These are phyloP conservation scores for Thereva nobilitata DNA, from an alignment of 2,888 invertebrate genomes.

Conservation along the genomic window DNA sequence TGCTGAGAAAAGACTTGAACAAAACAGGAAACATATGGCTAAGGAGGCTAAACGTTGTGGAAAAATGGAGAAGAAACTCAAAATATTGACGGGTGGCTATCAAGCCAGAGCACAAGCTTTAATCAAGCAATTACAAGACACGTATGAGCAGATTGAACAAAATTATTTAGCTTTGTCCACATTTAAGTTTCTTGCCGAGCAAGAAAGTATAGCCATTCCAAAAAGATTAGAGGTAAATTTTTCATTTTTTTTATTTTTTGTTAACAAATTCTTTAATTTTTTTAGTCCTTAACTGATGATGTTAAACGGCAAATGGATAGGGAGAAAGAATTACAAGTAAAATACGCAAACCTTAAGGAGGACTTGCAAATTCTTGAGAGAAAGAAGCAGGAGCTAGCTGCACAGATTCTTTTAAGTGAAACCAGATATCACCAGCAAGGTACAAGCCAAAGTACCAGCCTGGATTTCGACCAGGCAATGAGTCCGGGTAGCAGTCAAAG, in stretches of 20 bases:
- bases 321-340: slow-evolving; percentile 83
- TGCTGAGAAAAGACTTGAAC: slow-evolving; percentile 87
- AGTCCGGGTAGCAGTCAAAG: too few relatives aligned
- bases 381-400: too few relatives aligned
- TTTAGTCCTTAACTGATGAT: slow-evolving; percentile 84
- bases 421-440: too few relatives aligned
- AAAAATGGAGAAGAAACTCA: slow-evolving; percentile 96
- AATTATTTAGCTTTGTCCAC: slow-evolving; percentile 86
- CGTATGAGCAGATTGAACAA: slow-evolving; percentile 89
- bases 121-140: slow-evolving; percentile 83
- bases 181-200: slow-evolving; percentile 85
- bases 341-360: slow-evolving; percentile 76
- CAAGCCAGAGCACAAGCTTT: slow-evolving; percentile 80
- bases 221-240: slow-evolving; percentile 77
- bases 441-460: too few relatives aligned
- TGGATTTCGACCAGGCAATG: too few relatives aligned
- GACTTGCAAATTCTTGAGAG: too few relatives aligned
- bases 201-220: slow-evolving; percentile 89
- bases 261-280: slow-evolving; percentile 35
- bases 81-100: slow-evolving; percentile 93
- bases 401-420: too few relatives aligned
- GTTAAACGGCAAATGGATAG: slow-evolving; percentile 89
- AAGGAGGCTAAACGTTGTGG: slow-evolving; percentile 95
- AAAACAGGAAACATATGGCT: slow-evolving; percentile 94
- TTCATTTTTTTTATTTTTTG: slow-evolving; percentile 22